phyloP scores from a whole-genome alignment of 2,113 vertebrate species.

The Oryzias javanicus region DNA sequence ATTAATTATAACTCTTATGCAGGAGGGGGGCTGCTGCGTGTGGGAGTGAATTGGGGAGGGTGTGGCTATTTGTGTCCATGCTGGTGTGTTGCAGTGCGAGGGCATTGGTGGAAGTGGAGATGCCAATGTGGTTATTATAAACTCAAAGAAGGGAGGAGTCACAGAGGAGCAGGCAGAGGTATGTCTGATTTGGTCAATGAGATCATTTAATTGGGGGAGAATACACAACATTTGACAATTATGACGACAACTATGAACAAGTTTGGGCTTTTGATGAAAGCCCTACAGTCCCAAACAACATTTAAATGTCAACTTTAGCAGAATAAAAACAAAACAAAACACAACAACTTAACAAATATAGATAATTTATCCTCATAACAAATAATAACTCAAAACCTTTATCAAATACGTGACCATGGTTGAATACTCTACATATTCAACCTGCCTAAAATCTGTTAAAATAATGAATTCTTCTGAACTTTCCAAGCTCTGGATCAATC shows the following conservation, averaged over 20 bases:
- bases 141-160: constrained; percentile 15
- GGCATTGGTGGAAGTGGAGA: constrained; percentile 25
- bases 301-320: not conserved
- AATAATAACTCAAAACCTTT: too few relatives aligned
- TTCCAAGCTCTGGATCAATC: too few relatives aligned
- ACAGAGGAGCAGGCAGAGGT: not conserved
- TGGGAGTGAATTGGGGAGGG: constrained; percentile 27
- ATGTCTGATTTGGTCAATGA: not conserved
- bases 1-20: constrained; percentile 72
- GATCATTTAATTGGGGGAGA: not conserved
- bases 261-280: constrained; percentile 6
- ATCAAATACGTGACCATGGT: too few relatives aligned
- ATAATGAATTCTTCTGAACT: too few relatives aligned
- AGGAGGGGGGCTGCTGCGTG: constrained; percentile 34
- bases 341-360: too few relatives aligned
- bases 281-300: not conserved
- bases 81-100: constrained; percentile 22
- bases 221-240: not conserved
- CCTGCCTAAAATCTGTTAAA: too few relatives aligned
- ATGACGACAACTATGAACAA: not conserved
- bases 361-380: too few relatives aligned
- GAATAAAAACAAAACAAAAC: not conserved
- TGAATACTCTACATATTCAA: too few relatives aligned
- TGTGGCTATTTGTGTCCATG: constrained; percentile 31
- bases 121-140: constrained; percentile 36